Evolutionary conservation across 2,888 invertebrate species (phyloP).

Genomic region (Drosophila tanythrix): DNA sequence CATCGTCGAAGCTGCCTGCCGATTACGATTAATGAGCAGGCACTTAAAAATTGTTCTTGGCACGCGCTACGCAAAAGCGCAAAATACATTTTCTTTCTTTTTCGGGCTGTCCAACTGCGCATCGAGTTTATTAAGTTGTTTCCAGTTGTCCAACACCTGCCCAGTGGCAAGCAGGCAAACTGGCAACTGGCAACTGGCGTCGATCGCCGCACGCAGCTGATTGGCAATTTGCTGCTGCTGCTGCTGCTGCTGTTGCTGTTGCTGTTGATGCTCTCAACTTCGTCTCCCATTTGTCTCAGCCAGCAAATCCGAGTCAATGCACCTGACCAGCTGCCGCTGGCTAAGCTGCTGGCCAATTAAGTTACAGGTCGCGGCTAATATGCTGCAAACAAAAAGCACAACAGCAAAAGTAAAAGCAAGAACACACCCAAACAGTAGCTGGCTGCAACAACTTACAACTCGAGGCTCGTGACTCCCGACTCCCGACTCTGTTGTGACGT

Average conservation of each 20-base stretch:
- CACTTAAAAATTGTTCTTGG: constrained; percentile 75
- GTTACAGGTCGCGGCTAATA: constrained; percentile 59
- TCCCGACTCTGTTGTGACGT: constrained; percentile 72
- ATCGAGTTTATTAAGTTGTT: constrained; percentile 61
- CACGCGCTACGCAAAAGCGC: constrained; percentile 70
- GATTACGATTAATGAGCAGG: constrained; percentile 84
- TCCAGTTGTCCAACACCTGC: constrained; percentile 60
- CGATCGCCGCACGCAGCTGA: constrained; percentile 68
- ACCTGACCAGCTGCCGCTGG: constrained; percentile 61
- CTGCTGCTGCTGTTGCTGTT: constrained; percentile 18
- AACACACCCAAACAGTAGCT: constrained; percentile 51
- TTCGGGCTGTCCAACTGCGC: constrained; percentile 19
- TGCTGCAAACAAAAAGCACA: constrained; percentile 26
- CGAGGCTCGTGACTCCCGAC: not conserved
- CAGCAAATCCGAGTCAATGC: constrained; percentile 69
- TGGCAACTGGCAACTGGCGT: constrained; percentile 13
- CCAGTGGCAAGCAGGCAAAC: constrained; percentile 42
- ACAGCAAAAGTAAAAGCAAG: not conserved
- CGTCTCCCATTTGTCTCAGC: constrained; percentile 67
- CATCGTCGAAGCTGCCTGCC: constrained; percentile 47
- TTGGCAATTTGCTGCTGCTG: constrained; percentile 74
- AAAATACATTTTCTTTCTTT: constrained; percentile 26
- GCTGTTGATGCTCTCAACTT: constrained; percentile 32
- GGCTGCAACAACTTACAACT: constrained; percentile 19
- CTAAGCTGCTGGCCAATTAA: constrained; percentile 68